A percentile compares a stretch with the other conserved stretches of the same genome.
phyloP scores from a whole-genome alignment of 2,113 vertebrate genomes.

The Stegostoma tigrinum region DNA sequence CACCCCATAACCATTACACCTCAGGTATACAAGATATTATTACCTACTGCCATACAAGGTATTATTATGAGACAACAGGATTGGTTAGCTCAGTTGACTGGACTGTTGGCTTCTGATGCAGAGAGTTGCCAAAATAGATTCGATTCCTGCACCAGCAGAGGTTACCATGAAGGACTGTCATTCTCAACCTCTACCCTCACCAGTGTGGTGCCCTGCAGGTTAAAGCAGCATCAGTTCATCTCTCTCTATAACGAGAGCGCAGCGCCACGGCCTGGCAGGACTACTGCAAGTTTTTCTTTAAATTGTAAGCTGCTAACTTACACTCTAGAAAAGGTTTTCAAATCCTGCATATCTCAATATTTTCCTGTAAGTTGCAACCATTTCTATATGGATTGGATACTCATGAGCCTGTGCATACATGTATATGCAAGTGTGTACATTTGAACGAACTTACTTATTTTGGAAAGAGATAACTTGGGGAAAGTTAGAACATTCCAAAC shows the following conservation, averaged over 20 bases:
- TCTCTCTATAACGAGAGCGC: no score
- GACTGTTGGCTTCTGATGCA: no score
- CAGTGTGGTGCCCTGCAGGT: no score
- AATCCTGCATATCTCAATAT: background rate
- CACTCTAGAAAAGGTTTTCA: background rate
- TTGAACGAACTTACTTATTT: background rate
- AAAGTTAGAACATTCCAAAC: background rate
- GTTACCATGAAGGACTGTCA: no score
- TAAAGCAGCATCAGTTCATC: no score
- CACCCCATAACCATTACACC: background rate
- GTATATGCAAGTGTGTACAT: background rate
- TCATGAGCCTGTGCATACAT: background rate
- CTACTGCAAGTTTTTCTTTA: no score
- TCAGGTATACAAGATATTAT: background rate
- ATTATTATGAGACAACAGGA: background rate
- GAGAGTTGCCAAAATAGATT: no score
- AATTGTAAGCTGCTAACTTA: background rate
- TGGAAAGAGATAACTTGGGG: background rate
- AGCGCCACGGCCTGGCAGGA: no score
- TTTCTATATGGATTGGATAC: background rate
- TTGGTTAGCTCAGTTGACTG: no score
- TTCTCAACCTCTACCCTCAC: no score
- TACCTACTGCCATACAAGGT: background rate
- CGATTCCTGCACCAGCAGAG: no score
- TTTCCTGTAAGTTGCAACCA: background rate